These are phyloP conservation scores for Caligus rogercresseyi DNA, from an alignment of 1,140 invertebrate species.

Conservation along the genomic window DNA sequence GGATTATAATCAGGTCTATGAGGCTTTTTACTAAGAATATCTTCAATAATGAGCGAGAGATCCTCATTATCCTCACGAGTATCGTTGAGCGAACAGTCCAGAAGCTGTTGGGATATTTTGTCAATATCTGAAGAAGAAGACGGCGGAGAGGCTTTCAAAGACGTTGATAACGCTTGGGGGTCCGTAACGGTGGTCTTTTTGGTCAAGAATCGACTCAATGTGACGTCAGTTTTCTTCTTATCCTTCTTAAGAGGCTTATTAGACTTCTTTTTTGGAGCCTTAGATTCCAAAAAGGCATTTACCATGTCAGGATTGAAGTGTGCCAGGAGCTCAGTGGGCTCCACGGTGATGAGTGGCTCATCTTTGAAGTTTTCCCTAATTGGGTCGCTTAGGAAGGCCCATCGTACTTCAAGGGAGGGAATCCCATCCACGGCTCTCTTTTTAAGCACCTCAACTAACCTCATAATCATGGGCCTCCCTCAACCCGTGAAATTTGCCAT, in stretches of 20 bases:
- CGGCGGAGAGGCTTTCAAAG: too few relatives aligned
- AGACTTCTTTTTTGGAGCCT: too few relatives aligned
- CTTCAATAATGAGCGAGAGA: not conserved
- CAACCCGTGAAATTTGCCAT: constrained; percentile 44
- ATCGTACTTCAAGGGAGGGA: constrained; percentile 44
- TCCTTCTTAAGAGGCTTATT: constrained; percentile 34
- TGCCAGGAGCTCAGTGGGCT: constrained; percentile 42
- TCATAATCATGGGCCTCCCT: constrained; percentile 24
- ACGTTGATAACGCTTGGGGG: too few relatives aligned
- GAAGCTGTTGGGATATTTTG: not conserved
- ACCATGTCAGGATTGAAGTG: constrained; percentile 47
- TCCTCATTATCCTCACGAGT: not conserved
- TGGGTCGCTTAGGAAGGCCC: constrained; percentile 30
- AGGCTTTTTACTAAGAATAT: not conserved
- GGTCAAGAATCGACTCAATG: not conserved
- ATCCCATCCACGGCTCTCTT: constrained; percentile 40
- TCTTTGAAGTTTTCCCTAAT: constrained; percentile 29
- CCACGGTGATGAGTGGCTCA: constrained; percentile 34
- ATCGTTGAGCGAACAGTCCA: not conserved
- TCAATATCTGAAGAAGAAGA: not conserved
- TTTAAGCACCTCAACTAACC: constrained; percentile 30
- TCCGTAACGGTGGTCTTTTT: not conserved
- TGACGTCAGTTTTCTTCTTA: constrained; percentile 24
- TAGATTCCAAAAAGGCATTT: constrained; percentile 38
- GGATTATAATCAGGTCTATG: not conserved